phyloP scores from a whole-genome alignment of 2,113 vertebrate genomes.

The Tupaia tana region DNA sequence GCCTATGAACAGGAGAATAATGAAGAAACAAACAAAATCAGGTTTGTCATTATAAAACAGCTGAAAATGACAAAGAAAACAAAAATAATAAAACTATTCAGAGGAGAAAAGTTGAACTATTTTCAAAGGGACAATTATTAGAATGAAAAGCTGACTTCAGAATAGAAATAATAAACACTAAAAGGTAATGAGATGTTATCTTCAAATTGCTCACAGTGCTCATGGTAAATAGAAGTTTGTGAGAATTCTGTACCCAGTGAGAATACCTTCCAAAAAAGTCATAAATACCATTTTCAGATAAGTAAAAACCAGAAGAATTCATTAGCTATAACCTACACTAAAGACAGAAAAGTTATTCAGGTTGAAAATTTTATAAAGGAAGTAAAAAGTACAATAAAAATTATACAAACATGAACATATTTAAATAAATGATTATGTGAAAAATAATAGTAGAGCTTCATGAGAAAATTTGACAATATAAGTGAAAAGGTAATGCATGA shows the following conservation, averaged over 20 bases:
- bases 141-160: not conserved
- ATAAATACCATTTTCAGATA: not conserved
- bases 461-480: not conserved
- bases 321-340: not conserved
- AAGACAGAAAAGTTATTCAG: not conserved
- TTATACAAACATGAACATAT: not conserved
- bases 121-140: not conserved
- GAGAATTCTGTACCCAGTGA: not conserved
- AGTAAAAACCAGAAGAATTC: not conserved
- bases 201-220: not conserved
- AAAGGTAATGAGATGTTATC: not conserved
- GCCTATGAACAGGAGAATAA: not conserved
- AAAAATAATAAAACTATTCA: not conserved
- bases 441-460: not conserved
- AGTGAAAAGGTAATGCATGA: not conserved
- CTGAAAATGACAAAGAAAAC: not conserved
- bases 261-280: constrained; percentile 16
- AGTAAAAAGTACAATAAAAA: not conserved
- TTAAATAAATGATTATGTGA: not conserved
- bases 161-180: not conserved
- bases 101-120: not conserved
- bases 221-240: not conserved
- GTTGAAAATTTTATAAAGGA: not conserved
- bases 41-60: not conserved
- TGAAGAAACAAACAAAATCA: not conserved